Evolutionary conservation across 92 coral and sea anemone genomes (phyloP), one percentile per base, ranked within the genome.

Genomic region (Umimayanthus chanpuru): DNA sequence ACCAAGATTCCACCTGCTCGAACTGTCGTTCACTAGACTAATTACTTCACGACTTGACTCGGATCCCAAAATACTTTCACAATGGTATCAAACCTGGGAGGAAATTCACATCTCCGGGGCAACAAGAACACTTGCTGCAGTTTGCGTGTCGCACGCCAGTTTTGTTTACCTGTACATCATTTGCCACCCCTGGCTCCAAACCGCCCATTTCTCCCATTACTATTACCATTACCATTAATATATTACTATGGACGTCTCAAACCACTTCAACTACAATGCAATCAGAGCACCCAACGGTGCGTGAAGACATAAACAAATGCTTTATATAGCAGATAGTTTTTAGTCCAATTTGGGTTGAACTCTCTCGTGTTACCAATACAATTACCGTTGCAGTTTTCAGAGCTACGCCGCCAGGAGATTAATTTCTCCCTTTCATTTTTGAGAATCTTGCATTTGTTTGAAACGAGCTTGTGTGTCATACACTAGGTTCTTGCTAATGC

Each of bases 121-220:
- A 80, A 29, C 64, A 41, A 67, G 81, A 2, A 29, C 84, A 67
- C 39, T 23, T 41, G 21, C 44, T 11, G 26, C 0, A 56, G 77
- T 25, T 82, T 68, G 87, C 77, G 87, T 83, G 87, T 78, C 26
- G 41, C 64, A 20, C 30, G 76, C 21, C 43, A 8, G 47, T 41
- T 83, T 83, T 83, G 87, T 83, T 83, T 68, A 68, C 77, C 49
- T 14, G 56, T 66, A 41, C 18, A 39, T 9, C 68, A 66, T 41
- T 68, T 68, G 61, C 77, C 49, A 67, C 73, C 73, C 29, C 39
- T 67, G 87, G 32, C 14, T 29, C 6, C 70, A 72, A 18, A 6
- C 32, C 12, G 29, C 29, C 58, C 43, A 29, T 16, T 55, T 55
- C 20, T 55, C 25, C 32, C 39, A 58, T 29, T 29, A 80, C 5